Evolutionary conservation across 2,888 invertebrate genomes (phyloP).

Genomic region (Dynastes tityus): DNA sequence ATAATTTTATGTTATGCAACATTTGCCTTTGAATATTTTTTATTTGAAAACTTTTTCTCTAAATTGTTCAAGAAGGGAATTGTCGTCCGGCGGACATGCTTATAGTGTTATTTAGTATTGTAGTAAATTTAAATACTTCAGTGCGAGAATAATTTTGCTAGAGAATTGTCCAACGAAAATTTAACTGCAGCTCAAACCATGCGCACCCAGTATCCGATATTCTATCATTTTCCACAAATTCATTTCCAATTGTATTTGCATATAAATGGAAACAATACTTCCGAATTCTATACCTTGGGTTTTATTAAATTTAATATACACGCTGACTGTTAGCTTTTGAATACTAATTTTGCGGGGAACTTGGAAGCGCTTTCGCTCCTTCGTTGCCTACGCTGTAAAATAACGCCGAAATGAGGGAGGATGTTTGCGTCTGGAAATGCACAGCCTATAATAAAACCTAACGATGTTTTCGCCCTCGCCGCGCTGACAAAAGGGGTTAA

Average conservation of each 20-base stretch:
- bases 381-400: background rate
- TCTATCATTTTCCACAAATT: constrained; percentile 2
- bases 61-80: no score
- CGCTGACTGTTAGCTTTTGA: constrained; percentile 25
- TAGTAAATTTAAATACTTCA: background rate
- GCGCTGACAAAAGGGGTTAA: constrained; percentile 18
- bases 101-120: no score
- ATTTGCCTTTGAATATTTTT: no score
- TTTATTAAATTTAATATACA: constrained; percentile 35
- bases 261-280: constrained; percentile 19
- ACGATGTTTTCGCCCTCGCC: background rate
- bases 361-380: constrained; percentile 11
- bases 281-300: background rate
- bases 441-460: constrained; percentile 12
- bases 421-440: background rate
- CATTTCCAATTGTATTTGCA: constrained; percentile 37
- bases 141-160: background rate
- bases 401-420: constrained; percentile 7
- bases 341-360: constrained; percentile 26
- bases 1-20: no score
- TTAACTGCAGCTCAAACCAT: background rate
- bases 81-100: no score
- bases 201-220: background rate
- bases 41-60: no score
- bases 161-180: background rate